Evolutionary conservation across 2,888 invertebrate species (phyloP).

Genomic region (Coelinius sp.): DNA sequence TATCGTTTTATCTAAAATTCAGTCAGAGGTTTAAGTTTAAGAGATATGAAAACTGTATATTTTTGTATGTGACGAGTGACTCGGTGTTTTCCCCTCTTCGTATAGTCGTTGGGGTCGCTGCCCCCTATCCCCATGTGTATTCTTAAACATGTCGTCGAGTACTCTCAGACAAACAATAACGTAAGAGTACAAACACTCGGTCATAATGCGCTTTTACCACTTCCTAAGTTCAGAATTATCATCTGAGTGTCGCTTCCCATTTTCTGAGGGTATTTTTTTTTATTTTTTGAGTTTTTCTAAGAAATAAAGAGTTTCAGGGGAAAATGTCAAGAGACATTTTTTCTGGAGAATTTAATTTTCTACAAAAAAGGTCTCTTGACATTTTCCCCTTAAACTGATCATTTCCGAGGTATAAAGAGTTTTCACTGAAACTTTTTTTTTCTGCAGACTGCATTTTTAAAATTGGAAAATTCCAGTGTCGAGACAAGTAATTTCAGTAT

Average conservation of each 20-base stretch:
- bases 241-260: not conserved
- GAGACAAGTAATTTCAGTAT: not conserved
- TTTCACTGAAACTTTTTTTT: not conserved
- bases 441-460: not conserved
- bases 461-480: slow-evolving; percentile 20
- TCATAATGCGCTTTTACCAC: not conserved
- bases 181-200: slow-evolving; percentile 5
- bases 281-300: too few relatives aligned
- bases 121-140: not conserved
- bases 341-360: too few relatives aligned
- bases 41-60: slow-evolving; percentile 3
- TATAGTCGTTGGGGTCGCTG: not conserved
- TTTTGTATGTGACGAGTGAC: slow-evolving; percentile 8
- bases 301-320: too few relatives aligned
- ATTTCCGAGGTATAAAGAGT: not conserved
- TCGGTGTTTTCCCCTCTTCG: not conserved
- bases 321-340: too few relatives aligned
- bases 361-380: too few relatives aligned
- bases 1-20: slow-evolving; percentile 14
- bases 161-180: not conserved
- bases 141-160: slow-evolving; percentile 7
- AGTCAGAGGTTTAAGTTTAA: not conserved
- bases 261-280: not conserved
- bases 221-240: not conserved
- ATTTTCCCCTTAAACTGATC: too few relatives aligned